These are phyloP conservation scores for Centropus bengalensis DNA, from an alignment of 2,113 vertebrate genomes.

Conservation along the genomic window DNA sequence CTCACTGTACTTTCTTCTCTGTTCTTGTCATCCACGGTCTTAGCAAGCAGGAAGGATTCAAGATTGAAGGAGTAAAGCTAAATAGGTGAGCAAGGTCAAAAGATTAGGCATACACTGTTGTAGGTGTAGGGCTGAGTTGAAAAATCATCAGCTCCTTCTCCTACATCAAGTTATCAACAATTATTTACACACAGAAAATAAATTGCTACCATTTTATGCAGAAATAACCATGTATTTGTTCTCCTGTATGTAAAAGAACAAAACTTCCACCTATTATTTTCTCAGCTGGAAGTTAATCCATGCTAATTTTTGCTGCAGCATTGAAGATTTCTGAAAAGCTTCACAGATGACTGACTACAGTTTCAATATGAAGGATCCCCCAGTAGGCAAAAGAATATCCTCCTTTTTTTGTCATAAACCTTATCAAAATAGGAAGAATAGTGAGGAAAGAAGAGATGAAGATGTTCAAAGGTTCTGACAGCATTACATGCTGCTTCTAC, in stretches of 20 bases:
- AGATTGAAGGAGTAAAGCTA: background rate
- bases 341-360: background rate
- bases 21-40: background rate
- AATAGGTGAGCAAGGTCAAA: background rate
- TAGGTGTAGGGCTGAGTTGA: background rate
- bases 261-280: slow-evolving; percentile 22
- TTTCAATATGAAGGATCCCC: background rate
- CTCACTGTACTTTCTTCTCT: background rate
- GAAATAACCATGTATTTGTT: background rate
- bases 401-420: background rate
- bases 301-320: background rate
- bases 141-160: background rate
- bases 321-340: slow-evolving; percentile 43
- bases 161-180: background rate
- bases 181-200: background rate
- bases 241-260: background rate
- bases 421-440: background rate
- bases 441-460: background rate
- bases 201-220: background rate
- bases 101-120: background rate
- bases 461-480: background rate
- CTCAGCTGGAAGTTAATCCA: slow-evolving; percentile 47
- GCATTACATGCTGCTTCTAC: background rate
- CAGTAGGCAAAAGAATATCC: background rate
- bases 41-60: background rate